Base-by-base conservation (phyloP, 2,113 vertebrate species). In the Gasterosteus nipponicus region DNA sequence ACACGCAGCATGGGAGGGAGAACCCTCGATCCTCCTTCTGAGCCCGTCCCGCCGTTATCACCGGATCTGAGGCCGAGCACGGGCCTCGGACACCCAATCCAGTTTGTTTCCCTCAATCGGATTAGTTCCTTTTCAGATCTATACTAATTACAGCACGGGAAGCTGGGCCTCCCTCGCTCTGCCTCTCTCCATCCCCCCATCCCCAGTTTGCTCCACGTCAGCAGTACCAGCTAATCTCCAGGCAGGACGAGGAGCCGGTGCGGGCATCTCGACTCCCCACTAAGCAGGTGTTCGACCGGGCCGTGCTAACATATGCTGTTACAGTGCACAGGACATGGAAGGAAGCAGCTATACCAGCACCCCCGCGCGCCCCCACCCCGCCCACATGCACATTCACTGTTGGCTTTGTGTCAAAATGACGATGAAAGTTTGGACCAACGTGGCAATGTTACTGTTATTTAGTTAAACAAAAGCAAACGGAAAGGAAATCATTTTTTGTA, bases 61-160 rank as follows among this genome's bases (percentile, higher is more conserved):
- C 57, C 29, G 31, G 86, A 89, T 90, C 86, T 78, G 81, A 84
- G 73, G 76, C 68, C 61, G 9, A 8, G 68, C 71, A 75, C 56
- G 81, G 80, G 75, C 88, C 86, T 87, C 82, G 54, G 81, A 90
- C 87, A 86, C 77, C 63, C 89, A 92, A 93, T 93, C 91, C 90
- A 89, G 91, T 94, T 93, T 91, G 90, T 87, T 90, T 90, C 85
- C 84, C 86, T 87, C 90, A 93, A 94, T 94, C 92, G 91, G 87
- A 94, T 94, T 93, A 93, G 89, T 82, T 90, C 89, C 88, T 89
- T 89, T 91, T 88, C 86, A 90, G 92, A 94, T 93, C 93, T 86
- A 92, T 91, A 92, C 89, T 94, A 92, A 93, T 93, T 92, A 93
- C 89, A 88, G 89, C 77, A 72, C 75, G 65, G 77, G 74, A 78